phyloP scores from a whole-genome alignment of 1,140 invertebrate genomes.

The Musca vetustissima region DNA sequence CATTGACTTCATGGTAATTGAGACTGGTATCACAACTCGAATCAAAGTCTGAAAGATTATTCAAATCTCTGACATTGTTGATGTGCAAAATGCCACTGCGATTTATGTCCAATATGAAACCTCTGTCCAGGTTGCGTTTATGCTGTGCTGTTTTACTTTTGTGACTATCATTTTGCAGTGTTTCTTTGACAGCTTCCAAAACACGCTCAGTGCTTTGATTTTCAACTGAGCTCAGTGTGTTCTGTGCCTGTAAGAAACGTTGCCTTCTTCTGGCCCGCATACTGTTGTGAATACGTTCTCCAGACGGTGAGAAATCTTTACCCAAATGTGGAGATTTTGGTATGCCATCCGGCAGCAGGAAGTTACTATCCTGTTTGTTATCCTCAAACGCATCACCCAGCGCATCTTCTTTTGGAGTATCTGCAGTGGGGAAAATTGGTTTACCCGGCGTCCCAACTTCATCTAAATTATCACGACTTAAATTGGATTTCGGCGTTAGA shows the following conservation, averaged over 20 bases:
- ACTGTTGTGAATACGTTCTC: conserved; percentile 50
- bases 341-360: conserved; percentile 43
- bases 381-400: conserved; percentile 1
- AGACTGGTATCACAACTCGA: conserved; percentile 54
- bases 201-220: conserved; percentile 46
- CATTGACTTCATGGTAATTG: conserved; percentile 50
- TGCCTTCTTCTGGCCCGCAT: conserved; percentile 49
- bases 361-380: background rate
- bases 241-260: conserved; percentile 40
- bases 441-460: conserved; percentile 23
- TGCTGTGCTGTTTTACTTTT: conserved; percentile 33
- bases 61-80: conserved; percentile 49
- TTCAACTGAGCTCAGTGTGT: conserved; percentile 38
- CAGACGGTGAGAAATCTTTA: conserved; percentile 54
- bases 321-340: conserved; percentile 53
- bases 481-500: conserved; percentile 47
- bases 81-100: conserved; percentile 44
- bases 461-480: conserved; percentile 45
- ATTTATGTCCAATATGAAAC: conserved; percentile 48
- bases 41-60: conserved; percentile 54
- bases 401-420: background rate
- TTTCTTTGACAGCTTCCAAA: conserved; percentile 40
- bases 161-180: conserved; percentile 28
- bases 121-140: conserved; percentile 49
- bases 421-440: background rate